A percentile compares a stretch with the other conserved stretches of the same genome.
Evolutionary conservation across 2,797 vertebrate genomes (phyloP).

Genomic region (Paguma larvata): DNA sequence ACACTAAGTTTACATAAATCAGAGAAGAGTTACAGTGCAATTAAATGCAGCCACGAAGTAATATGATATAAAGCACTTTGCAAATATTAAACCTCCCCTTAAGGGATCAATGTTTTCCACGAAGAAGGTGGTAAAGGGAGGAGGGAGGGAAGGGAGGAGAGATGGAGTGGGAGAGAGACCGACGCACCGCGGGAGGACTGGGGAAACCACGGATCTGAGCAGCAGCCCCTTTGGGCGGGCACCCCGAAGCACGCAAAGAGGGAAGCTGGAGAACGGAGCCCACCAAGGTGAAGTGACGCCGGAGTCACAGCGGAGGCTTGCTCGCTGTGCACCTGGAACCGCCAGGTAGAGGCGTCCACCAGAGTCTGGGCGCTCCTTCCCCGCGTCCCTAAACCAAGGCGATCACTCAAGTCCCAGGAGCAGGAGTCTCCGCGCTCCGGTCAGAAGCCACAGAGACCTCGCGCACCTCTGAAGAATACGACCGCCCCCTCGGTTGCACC

Average conservation of each 20-base stretch:
- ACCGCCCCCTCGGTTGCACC: not conserved
- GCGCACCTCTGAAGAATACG: not conserved
- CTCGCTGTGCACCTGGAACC: not conserved
- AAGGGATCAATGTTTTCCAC: conserved; percentile 66
- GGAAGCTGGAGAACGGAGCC: not conserved
- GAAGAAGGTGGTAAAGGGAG: conserved; percentile 40
- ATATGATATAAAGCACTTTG: conserved; percentile 82
- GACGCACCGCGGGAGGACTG: not conserved
- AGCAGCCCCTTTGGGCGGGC: not conserved
- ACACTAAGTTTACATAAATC: conserved; percentile 70
- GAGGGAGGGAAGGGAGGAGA: not conserved
- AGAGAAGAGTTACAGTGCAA: conserved; percentile 68
- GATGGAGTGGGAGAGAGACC: not conserved
- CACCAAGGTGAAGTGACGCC: not conserved
- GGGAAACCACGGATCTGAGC: not conserved
- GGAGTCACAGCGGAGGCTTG: not conserved
- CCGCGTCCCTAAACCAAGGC: not conserved
- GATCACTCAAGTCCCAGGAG: not conserved
- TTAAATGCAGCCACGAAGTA: conserved; percentile 71
- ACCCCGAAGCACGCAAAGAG: not conserved
- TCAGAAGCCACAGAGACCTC: not conserved
- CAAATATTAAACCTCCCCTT: conserved; percentile 78
- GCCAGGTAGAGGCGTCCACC: not conserved
- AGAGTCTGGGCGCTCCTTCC: not conserved
- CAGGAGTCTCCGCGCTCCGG: not conserved